Conservation (phyloP, 2,113 vertebrate genomes). For the Macroglossus sobrinus region DNA sequence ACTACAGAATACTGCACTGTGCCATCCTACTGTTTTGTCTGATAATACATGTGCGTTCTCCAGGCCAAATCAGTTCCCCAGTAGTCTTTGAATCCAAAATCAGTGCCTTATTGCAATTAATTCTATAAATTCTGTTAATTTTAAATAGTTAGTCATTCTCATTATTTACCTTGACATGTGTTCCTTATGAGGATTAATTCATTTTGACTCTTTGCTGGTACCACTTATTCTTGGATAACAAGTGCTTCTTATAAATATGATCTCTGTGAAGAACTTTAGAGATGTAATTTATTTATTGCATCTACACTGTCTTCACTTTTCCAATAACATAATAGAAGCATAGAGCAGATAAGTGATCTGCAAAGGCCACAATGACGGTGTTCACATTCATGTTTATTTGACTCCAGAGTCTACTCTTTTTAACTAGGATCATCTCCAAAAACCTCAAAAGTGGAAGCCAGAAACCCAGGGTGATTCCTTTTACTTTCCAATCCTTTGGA, state of each 20-base stretch:
- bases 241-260: neutral
- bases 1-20: neutral
- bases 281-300: neutral
- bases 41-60: neutral
- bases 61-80: neutral
- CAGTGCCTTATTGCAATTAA: neutral
- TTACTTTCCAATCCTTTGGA: neutral
- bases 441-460: neutral
- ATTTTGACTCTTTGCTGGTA: neutral
- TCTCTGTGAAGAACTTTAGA: neutral
- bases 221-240: neutral
- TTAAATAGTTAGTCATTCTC: neutral
- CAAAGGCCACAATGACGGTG: neutral
- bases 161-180: neutral
- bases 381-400: neutral
- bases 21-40: neutral
- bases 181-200: neutral
- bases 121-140: neutral
- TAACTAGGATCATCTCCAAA: neutral
- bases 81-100: neutral
- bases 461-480: neutral
- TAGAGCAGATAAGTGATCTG: neutral
- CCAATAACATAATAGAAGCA: neutral
- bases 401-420: neutral
- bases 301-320: neutral